phyloP scores from a whole-genome alignment of 2,888 invertebrate genomes.

The Heliconius ismenius region DNA sequence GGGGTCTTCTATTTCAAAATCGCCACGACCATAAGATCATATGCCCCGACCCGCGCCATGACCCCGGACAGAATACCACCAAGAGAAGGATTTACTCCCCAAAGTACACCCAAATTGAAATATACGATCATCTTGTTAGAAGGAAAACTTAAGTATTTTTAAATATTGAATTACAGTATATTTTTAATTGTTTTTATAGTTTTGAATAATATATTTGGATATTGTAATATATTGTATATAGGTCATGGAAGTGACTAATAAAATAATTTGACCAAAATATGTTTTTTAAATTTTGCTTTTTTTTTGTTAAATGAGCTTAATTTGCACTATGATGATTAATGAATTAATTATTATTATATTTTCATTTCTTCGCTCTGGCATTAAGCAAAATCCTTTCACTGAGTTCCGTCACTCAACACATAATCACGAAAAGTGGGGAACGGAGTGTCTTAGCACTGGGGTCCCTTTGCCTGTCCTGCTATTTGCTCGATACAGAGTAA shows the following conservation, averaged over 20 bases:
- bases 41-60: conserved; percentile 84
- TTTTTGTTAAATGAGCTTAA: too few species aligned
- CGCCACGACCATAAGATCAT: conserved; percentile 89
- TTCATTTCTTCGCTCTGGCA: not conserved
- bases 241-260: not conserved
- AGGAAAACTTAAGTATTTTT: conserved; percentile 62
- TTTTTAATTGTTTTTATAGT: not conserved
- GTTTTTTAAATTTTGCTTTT: too few species aligned
- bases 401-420: not conserved
- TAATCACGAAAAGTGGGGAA: not conserved
- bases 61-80: conserved; percentile 86
- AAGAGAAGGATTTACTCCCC: conserved; percentile 84
- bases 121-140: conserved; percentile 90
- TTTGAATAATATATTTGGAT: not conserved
- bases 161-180: not conserved
- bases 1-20: conserved; percentile 90
- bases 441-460: not conserved
- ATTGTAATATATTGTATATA: not conserved
- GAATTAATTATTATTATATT: not conserved
- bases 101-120: conserved; percentile 87
- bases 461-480: not conserved
- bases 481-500: too few species aligned
- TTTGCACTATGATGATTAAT: too few species aligned
- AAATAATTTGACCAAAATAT: not conserved
- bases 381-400: not conserved